A percentile compares a stretch with the other conserved stretches of the same genome.
phyloP scores from a whole-genome alignment of 53 echinoderm and acorn worm species.

The Echinometra lucunter region DNA sequence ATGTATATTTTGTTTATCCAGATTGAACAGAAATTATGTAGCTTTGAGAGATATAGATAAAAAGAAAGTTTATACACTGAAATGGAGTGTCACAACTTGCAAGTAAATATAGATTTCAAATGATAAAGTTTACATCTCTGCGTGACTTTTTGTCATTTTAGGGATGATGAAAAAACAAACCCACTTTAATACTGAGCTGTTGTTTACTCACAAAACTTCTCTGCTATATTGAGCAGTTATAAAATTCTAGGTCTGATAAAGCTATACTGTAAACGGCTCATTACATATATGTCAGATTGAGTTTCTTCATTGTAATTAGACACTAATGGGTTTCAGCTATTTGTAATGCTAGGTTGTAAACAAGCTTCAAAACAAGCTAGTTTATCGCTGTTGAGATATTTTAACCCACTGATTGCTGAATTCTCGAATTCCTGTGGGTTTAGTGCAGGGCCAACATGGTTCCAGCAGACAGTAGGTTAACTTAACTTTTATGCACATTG shows the following conservation, averaged over 20 bases:
- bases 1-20: neutral
- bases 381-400: neutral
- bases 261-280: slow-evolving; percentile 21
- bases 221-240: slow-evolving; percentile 38
- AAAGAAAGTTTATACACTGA: neutral
- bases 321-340: slow-evolving; percentile 25
- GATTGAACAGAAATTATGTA: neutral
- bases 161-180: neutral
- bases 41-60: neutral
- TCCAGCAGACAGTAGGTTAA: no score
- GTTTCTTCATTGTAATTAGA: slow-evolving; percentile 43
- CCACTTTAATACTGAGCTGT: neutral
- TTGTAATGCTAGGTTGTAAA: neutral
- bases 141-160: neutral
- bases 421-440: no score
- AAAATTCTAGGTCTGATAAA: neutral
- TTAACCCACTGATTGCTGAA: no score
- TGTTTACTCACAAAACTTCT: slow-evolving; percentile 2
- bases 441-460: no score
- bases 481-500: neutral
- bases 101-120: neutral
- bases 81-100: neutral
- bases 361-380: neutral
- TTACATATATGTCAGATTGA: slow-evolving; percentile 49
- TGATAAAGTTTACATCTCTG: neutral